Percentiles rank a stretch among this genome's conserved stretches.
These are phyloP conservation scores for Hippocampus barbouri DNA, from an alignment of 2,113 vertebrate species.

Conservation along the genomic window DNA sequence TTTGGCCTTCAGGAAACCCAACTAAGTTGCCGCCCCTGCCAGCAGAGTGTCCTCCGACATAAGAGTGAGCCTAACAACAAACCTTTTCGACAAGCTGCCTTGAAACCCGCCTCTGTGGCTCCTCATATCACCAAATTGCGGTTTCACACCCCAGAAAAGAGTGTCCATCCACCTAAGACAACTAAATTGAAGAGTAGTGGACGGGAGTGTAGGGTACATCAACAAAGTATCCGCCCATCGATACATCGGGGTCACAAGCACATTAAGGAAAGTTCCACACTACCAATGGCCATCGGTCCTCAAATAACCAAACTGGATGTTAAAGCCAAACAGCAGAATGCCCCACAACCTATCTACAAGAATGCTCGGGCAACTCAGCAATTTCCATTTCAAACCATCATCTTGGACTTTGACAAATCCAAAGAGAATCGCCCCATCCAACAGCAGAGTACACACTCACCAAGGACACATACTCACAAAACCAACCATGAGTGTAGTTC, in stretches of 20 bases:
- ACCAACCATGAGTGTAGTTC: neutral
- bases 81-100: neutral
- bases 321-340: neutral
- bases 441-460: neutral
- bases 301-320: slow-evolving; percentile 10
- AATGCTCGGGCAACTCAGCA: neutral
- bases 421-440: neutral
- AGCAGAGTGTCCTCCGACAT: neutral
- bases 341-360: neutral
- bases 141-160: neutral
- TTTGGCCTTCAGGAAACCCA: slow-evolving; percentile 2
- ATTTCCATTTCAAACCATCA: slow-evolving; percentile 1
- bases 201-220: neutral
- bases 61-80: neutral
- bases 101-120: neutral
- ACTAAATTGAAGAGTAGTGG: neutral
- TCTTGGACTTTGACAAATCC: slow-evolving; percentile 2
- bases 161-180: neutral
- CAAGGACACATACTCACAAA: slow-evolving; percentile 1
- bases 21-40: neutral
- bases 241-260: neutral
- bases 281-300: neutral
- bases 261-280: neutral
- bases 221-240: neutral
- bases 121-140: neutral